Evolutionary conservation across 2,888 invertebrate genomes (phyloP), one percentile per base, ranked within the genome.

Genomic region (Brachypterus glaber): DNA sequence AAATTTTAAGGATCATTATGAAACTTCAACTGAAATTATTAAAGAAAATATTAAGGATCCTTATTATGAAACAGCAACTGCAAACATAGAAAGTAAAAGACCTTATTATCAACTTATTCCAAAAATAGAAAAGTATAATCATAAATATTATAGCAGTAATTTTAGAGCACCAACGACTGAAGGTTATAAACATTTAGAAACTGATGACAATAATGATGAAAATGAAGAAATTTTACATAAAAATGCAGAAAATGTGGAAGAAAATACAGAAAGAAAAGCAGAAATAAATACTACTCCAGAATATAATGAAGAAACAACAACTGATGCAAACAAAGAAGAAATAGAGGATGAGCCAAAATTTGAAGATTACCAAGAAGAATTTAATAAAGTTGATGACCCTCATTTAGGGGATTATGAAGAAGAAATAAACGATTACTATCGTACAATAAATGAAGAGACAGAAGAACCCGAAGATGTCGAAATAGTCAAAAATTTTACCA

Each of bases 111-210:
- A n/a, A n/a, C n/a, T n/a, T n/a, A n/a, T n/a, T n/a, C n/a, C n/a
- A n/a, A n/a, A n/a, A n/a, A n/a, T n/a, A n/a, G n/a, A n/a, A n/a
- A n/a, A n/a, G n/a, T n/a, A n/a, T n/a, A n/a, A n/a, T n/a, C n/a
- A n/a, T n/a, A n/a, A n/a, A n/a, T n/a, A n/a, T n/a, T n/a, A n/a
- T n/a, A n/a, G n/a, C n/a, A n/a, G n/a, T n/a, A 21, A 46, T 43
- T 12, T 15, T 46, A 1, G 39, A 33, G 3, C 18, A 16, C 30
- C 13, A 26, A 25, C 8, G 13, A 35, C 29, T 17, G 16, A 33
- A 8, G 11, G 21, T 36, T 12, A 33, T 14, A 33, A 33, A 17
- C 14, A 11, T 2, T 39, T 35, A 13, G 41, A 41, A 39, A 37
- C 37, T 15, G 29, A 38, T 35, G 18, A 31, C 16, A 11, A 31